Conservation (phyloP, 2,113 vertebrate genomes). For the Cairina moschata region DNA sequence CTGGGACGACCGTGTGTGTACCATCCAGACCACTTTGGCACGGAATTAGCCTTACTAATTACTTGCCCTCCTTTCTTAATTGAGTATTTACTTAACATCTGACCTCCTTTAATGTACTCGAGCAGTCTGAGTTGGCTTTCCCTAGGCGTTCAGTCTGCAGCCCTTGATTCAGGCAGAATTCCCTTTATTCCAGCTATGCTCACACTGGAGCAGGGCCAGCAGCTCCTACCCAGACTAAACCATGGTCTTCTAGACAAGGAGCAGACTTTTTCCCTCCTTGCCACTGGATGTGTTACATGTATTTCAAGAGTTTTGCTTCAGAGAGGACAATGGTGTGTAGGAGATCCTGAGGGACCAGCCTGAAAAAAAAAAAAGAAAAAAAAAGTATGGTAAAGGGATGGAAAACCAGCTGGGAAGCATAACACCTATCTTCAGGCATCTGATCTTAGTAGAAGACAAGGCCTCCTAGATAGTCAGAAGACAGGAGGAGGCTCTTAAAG, state of each 20-base stretch:
- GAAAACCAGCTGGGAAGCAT: not conserved
- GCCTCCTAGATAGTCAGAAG: not conserved
- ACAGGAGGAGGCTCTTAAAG: not conserved
- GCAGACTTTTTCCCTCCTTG: not conserved
- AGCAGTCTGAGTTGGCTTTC: not conserved
- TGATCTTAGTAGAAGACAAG: not conserved
- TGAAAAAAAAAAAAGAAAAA: not conserved
- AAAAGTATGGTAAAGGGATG: not conserved
- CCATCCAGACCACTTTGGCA: not conserved
- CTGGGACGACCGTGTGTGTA: not conserved
- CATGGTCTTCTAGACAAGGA: not conserved
- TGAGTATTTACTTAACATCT: conserved; percentile 39
- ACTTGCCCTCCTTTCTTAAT: not conserved
- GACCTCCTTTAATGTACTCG: not conserved
- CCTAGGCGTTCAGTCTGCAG: not conserved
- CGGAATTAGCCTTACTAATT: conserved; percentile 34
- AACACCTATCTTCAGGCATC: not conserved
- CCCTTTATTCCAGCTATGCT: not conserved
- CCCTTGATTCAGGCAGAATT: not conserved
- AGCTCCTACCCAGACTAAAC: not conserved
- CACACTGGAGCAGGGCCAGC: not conserved
- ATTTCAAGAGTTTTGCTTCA: not conserved
- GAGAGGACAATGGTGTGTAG: not conserved
- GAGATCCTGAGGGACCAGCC: not conserved
- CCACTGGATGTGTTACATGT: not conserved